Conservation (phyloP, 2,797 vertebrate species). For the Gobionotothen gibberifrons region DNA sequence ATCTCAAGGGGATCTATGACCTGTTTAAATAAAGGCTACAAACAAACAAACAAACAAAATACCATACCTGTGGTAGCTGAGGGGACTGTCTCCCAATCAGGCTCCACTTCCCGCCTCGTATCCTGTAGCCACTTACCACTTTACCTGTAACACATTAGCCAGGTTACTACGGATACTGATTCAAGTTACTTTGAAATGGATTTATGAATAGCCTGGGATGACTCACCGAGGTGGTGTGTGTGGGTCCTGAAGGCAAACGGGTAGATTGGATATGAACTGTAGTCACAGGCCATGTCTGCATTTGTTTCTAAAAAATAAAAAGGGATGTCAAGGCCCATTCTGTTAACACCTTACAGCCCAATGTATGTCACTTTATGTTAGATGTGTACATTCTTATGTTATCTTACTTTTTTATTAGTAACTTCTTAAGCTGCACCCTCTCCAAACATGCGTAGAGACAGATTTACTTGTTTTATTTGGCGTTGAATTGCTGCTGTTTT, state of each 20-base stretch:
- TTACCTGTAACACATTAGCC: constrained; percentile 83
- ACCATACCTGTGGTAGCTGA: constrained; percentile 92
- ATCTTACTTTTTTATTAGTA: too few relatives aligned
- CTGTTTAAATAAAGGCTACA: too few relatives aligned
- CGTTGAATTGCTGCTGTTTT: too few relatives aligned
- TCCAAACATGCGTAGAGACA: too few relatives aligned
- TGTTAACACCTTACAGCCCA: not conserved
- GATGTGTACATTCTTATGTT: too few relatives aligned
- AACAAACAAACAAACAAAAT: too few relatives aligned
- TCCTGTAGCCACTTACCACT: constrained; percentile 95
- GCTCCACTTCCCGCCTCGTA: constrained; percentile 92
- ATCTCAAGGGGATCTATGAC: too few relatives aligned
- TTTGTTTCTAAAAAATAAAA: constrained; percentile 85
- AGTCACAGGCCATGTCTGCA: constrained; percentile 93
- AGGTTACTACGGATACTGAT: not conserved
- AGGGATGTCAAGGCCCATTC: not conserved
- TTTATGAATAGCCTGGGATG: not conserved
- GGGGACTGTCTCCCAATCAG: constrained; percentile 96
- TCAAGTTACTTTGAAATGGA: not conserved
- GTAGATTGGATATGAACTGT: constrained; percentile 91
- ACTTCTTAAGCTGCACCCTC: too few relatives aligned
- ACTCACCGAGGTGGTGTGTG: constrained; percentile 94
- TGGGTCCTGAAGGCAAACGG: constrained; percentile 98
- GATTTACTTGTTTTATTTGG: too few relatives aligned
- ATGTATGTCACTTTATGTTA: not conserved